Evolutionary conservation across 2,113 vertebrate genomes (phyloP).

Genomic region (Eulemur macaco): DNA sequence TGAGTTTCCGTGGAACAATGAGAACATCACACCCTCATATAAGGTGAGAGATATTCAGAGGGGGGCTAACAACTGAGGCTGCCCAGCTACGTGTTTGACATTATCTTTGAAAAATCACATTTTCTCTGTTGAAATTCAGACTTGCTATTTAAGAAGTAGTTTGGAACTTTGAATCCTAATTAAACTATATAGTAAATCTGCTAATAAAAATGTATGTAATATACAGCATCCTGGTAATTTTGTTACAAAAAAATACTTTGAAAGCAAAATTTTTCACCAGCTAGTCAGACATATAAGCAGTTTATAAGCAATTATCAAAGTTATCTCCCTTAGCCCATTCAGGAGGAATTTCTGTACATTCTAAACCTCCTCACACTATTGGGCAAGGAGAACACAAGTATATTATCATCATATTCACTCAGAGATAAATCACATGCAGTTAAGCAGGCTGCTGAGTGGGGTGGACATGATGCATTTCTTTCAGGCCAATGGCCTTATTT

Average conservation of each 20-base stretch:
- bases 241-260: background rate
- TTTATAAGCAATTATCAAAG: background rate
- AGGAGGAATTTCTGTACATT: background rate
- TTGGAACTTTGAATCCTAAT: background rate
- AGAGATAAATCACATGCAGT: background rate
- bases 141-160: constrained; percentile 6
- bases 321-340: background rate
- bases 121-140: background rate
- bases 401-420: background rate
- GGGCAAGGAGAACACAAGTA: background rate
- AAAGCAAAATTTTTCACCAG: background rate
- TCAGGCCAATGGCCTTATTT: background rate
- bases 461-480: background rate
- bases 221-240: background rate
- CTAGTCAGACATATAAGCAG: background rate
- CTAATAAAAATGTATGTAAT: background rate
- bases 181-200: background rate
- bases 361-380: background rate
- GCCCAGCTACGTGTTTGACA: background rate
- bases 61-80: background rate
- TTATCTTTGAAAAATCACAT: background rate
- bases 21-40: no score
- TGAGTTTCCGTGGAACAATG: background rate
- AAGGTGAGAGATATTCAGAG: background rate
- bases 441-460: background rate